Conservation (phyloP, 2,797 vertebrate species). For the Pteropus rufus region DNA sequence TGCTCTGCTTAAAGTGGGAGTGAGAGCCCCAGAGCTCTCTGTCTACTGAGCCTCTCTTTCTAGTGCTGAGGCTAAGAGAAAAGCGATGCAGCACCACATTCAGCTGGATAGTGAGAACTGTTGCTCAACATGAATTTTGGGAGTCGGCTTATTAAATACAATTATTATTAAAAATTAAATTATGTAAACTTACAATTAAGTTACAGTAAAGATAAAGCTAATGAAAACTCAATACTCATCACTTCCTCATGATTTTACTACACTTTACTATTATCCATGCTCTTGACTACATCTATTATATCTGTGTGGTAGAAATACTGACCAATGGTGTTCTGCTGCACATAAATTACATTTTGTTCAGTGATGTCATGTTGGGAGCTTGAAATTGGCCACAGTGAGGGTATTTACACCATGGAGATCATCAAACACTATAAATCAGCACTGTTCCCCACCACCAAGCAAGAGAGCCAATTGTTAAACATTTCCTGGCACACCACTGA, state of each 20-base stretch:
- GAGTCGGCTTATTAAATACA: background rate
- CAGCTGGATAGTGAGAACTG: background rate
- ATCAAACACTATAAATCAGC: conserved; percentile 20
- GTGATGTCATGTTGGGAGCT: background rate
- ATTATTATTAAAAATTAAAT: conserved; percentile 48
- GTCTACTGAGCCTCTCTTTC: background rate
- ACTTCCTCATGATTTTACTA: conserved; percentile 12
- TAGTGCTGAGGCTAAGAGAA: background rate
- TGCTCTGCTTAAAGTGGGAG: background rate
- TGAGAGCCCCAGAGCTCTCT: background rate
- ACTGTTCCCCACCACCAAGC: background rate
- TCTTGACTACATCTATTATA: background rate
- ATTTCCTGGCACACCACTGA: background rate
- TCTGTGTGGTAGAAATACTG: background rate
- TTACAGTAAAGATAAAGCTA: conserved; percentile 17
- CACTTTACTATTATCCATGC: background rate
- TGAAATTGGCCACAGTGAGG: background rate
- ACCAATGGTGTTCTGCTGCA: background rate
- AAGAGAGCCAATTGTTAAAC: background rate
- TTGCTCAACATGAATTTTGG: background rate
- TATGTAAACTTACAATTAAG: background rate
- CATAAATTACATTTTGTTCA: background rate
- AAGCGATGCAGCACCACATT: background rate
- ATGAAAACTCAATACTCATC: background rate
- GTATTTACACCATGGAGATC: conserved; percentile 5